Conservation (phyloP, 1,140 invertebrate genomes). For the Antheraea mylitta region DNA sequence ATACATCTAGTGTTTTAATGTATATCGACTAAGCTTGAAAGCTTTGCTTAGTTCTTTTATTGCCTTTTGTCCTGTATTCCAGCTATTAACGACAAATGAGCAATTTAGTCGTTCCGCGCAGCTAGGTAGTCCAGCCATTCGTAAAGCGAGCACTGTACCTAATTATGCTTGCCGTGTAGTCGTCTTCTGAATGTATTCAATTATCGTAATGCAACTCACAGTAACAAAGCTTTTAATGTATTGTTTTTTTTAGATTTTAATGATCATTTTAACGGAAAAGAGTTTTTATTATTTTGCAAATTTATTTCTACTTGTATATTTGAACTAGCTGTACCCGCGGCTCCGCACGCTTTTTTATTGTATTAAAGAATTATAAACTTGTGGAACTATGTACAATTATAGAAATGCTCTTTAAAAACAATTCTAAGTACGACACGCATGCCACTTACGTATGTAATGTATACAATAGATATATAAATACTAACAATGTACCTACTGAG, state of each 20-base stretch:
- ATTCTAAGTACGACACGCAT: too few relatives aligned
- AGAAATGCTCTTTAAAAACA: too few relatives aligned
- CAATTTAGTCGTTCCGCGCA: constrained; percentile 6
- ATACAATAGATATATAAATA: too few relatives aligned
- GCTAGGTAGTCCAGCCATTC: constrained; percentile 3
- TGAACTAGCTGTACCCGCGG: too few relatives aligned
- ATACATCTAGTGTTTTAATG: neutral
- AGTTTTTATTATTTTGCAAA: neutral
- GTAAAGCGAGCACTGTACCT: constrained; percentile 7
- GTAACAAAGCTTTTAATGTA: neutral
- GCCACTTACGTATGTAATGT: too few relatives aligned
- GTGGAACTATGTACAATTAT: too few relatives aligned
- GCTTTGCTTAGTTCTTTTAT: neutral
- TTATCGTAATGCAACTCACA: neutral
- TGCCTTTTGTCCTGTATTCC: neutral
- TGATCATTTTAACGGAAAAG: neutral
- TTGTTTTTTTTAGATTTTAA: neutral
- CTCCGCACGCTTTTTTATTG: too few relatives aligned
- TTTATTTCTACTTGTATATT: neutral
- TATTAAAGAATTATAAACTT: too few relatives aligned
- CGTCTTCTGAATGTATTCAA: constrained; percentile 10
- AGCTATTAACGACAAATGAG: constrained; percentile 8
- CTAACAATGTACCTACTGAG: too few relatives aligned
- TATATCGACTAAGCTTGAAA: neutral
- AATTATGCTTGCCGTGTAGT: constrained; percentile 12